Evolutionary conservation across 2,113 vertebrate genomes (phyloP), one percentile per base, ranked within the genome.

Genomic region (Sorex araneus): DNA sequence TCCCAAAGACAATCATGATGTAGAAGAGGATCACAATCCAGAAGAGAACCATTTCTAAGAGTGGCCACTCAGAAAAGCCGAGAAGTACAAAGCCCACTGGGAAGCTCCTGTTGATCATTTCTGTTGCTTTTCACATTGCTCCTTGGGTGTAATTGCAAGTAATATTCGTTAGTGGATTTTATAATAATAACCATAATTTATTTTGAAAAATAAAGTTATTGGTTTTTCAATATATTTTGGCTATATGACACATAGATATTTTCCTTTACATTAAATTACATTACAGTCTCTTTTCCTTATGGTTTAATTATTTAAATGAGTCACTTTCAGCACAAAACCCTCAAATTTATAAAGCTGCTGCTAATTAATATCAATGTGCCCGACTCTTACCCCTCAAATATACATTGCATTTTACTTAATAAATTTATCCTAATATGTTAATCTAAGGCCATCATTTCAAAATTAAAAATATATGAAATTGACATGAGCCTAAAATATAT

Each of bases 21-120:
- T 94, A 94, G 5, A 87, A 40, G 70, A 78, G 0, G 11, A 60
- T 73, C 13, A 95, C 57, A 34, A 89, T 11, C 45, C 84, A 90
- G 64, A 92, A 89, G 43, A 95, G 28, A 54, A 57, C 0, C 2
- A 28, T 66, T 74, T 92, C 89, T 10, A 91, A 4, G 28, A 43
- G 71, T 1, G 64, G 71, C 78, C 78, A 73, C 19, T 71, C 16
- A 18, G 93, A 91, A 50, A 87, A 78, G 5, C 78, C 63, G 1
- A 87, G 83, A 16, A 91, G 77, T 11, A 94, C 71, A 27, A 87
- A 94, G 21, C 64, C 64, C 2, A 3, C 28, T 47, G 83, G 83
- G 28, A 64, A 71, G 12, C n/a, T 91, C 64, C 50, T 19, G 4
- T 87, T 83, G 6, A 36, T 40, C 63, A 50, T 77, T 34, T 34